Conservation (phyloP, 2,797 vertebrate species). For the Alectoris magna region DNA sequence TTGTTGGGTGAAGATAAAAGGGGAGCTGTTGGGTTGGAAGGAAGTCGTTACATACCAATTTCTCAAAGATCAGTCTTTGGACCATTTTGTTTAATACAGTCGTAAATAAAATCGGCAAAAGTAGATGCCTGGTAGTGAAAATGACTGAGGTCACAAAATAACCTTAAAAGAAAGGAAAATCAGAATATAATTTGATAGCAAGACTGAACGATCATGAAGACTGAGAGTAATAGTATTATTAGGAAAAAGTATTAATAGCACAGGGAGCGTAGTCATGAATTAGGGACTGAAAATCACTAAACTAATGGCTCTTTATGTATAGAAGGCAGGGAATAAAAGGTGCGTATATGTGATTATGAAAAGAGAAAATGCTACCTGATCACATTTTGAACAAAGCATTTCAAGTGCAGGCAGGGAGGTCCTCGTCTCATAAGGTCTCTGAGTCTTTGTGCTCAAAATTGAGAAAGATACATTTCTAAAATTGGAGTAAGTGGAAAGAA, state of each 20-base stretch:
- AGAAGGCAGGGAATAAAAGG: not conserved
- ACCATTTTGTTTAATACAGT: not conserved
- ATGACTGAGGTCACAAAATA: not conserved
- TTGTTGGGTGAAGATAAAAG: not conserved
- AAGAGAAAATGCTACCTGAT: not conserved
- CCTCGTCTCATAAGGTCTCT: not conserved
- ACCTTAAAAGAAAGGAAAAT: not conserved
- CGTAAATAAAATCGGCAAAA: conserved; percentile 15
- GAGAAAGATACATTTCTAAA: not conserved
- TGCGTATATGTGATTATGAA: not conserved
- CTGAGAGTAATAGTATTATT: not conserved
- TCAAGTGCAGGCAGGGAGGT: not conserved
- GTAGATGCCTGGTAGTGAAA: not conserved
- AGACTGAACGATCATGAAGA: not conserved
- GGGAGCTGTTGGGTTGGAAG: not conserved
- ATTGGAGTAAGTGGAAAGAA: not conserved
- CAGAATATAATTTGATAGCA: not conserved
- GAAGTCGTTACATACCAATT: not conserved
- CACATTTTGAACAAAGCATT: not conserved
- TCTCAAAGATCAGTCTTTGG: not conserved
- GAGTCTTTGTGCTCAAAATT: not conserved
- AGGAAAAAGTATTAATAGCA: not conserved
- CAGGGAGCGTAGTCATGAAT: not conserved
- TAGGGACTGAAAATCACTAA: not conserved
- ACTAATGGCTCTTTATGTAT: not conserved